Evolutionary conservation across 2,888 invertebrate genomes (phyloP), one percentile per base, ranked within the genome.

Genomic region (Globia sparganii): DNA sequence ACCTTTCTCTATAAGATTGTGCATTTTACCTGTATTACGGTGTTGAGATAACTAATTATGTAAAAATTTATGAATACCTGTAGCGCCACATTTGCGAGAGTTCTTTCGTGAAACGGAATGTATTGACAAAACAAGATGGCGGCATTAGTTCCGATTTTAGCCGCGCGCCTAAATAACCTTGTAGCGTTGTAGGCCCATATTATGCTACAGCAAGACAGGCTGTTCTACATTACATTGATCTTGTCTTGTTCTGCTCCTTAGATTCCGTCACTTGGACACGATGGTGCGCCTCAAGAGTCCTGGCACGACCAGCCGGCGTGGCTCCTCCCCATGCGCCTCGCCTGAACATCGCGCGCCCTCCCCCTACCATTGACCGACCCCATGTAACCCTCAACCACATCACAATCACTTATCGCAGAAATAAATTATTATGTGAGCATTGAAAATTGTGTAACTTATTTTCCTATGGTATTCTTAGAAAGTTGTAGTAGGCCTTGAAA

Each of bases 231-330:
- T 18, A 34, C 11, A n/a, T 34, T 68, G 56, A 34, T 37, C 21
- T 28, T 46, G 2, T 15, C 28, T 59, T 34, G 15, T 40, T 34
- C 9, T 78, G n/a, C 0, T n/a, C 25, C 28, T 18, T 91, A 98
- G 98, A 91, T 99, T 99, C 94, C 98, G 99, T 34, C 98, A 99
- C 94, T 96, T 98, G 94, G 98, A 99, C 92, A 98, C 98, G 31
- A 98, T 98, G 97, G 98, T 99, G 53, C 97, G 98, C 0, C 96
- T 98, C 88, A 98, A 98, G 91, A 97, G 97, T 67, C 97, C 98
- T 21, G 97, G 97, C 80, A 97, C 97, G 76, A 96, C 97, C 75
- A 96, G 97, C 75, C 97, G 97, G 25, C 97, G 97, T 79, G 97
- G 98, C 53, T 97, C 98, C 4, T 97, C 98, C 21, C 98, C 98